Conservation (phyloP, 2,888 invertebrate genomes). For the Caenorhabditis macrosperma region DNA sequence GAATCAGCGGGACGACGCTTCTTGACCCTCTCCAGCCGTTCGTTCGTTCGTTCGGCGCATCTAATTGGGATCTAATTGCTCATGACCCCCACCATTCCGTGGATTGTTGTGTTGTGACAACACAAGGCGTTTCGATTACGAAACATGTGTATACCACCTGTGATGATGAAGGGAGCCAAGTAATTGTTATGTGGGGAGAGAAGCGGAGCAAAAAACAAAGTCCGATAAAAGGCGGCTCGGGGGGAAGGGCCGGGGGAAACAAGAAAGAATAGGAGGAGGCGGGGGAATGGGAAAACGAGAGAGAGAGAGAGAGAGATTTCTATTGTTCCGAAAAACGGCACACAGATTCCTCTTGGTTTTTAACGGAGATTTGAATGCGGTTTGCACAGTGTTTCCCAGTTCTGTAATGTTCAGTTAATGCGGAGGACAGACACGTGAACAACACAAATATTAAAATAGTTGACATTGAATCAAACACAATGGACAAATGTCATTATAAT, state of each 20-base stretch:
- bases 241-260: neutral
- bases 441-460: constrained; percentile 32
- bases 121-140: neutral
- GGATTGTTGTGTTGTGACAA: neutral
- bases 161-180: neutral
- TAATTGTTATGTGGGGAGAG: neutral
- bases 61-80: neutral
- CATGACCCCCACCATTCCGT: too few relatives aligned
- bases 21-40: neutral
- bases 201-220: constrained; percentile 19
- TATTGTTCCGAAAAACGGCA: constrained; percentile 29
- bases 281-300: constrained; percentile 26
- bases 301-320: constrained; percentile 28
- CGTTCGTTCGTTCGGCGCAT: neutral
- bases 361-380: neutral
- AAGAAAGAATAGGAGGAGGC: neutral
- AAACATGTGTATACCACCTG: neutral
- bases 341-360: neutral
- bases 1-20: neutral
- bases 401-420: neutral
- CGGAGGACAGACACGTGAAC: neutral
- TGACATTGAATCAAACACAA: constrained; percentile 31
- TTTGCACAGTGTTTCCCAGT: neutral
- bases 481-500: constrained; percentile 31
- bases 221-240: constrained; percentile 20